A percentile compares a stretch with the other conserved stretches of the same genome.
These are phyloP conservation scores for Ylistrum balloti DNA, from an alignment of 1,140 invertebrate genomes.

Conservation along the genomic window DNA sequence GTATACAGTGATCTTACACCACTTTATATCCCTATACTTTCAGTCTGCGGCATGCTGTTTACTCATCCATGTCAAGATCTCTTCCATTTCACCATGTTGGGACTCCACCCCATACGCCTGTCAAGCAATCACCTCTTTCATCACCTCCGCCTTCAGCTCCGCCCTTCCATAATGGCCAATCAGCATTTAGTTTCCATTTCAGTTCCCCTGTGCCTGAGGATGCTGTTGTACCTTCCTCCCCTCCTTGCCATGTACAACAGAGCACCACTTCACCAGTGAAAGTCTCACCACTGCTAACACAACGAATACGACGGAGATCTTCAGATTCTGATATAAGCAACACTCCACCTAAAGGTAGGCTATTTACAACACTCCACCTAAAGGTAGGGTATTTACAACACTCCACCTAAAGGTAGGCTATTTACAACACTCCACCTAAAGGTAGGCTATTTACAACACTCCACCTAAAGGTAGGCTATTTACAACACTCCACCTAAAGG, in stretches of 20 bases:
- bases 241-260: conserved; percentile 56
- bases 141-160: conserved; percentile 61
- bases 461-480: too few relatives aligned
- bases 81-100: conserved; percentile 47
- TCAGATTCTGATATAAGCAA: conserved; percentile 95
- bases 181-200: conserved; percentile 82
- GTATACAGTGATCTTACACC: conserved; percentile 38
- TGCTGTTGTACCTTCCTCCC: conserved; percentile 65
- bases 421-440: too few relatives aligned
- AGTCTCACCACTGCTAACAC: conserved; percentile 49
- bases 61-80: conserved; percentile 42
- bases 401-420: too few relatives aligned
- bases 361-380: too few relatives aligned
- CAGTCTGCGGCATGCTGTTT: conserved; percentile 61
- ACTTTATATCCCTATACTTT: conserved; percentile 50
- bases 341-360: conserved; percentile 93
- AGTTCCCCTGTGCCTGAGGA: conserved; percentile 75
- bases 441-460: too few relatives aligned
- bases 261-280: conserved; percentile 66
- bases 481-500: too few relatives aligned
- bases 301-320: conserved; percentile 85
- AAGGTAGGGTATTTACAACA: too few relatives aligned
- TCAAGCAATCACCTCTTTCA: conserved; percentile 48
- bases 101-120: conserved; percentile 51
- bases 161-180: conserved; percentile 82